phyloP scores from a whole-genome alignment of 2,797 vertebrate genomes.

The Gorsachius magnificus region DNA sequence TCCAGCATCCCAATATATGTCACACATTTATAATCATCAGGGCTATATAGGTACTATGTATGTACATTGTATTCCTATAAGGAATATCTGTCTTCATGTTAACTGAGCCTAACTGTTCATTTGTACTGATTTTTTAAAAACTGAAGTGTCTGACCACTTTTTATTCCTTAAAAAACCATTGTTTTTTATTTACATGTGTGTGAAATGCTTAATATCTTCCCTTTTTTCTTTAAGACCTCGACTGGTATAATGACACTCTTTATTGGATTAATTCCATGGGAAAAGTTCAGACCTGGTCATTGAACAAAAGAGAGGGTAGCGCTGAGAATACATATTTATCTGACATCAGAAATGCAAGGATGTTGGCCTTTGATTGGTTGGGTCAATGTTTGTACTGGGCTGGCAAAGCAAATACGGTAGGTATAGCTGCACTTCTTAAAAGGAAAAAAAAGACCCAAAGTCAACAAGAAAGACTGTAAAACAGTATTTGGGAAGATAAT shows the following conservation, averaged over 20 bases:
- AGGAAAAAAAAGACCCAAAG: not conserved
- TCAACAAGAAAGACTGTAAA: not conserved
- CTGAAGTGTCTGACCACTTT: not conserved
- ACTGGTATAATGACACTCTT: conserved; percentile 79
- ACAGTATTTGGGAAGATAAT: not conserved
- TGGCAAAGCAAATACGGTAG: conserved; percentile 75
- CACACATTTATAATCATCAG: not conserved
- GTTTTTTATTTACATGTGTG: not conserved
- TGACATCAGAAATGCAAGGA: conserved; percentile 63
- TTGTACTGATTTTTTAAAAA: not conserved
- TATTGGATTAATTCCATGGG: conserved; percentile 77
- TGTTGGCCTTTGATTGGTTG: conserved; percentile 79
- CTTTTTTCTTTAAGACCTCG: conserved; percentile 69
- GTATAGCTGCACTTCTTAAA: not conserved
- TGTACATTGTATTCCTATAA: not conserved
- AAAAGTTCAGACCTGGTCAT: conserved; percentile 63
- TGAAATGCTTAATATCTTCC: not conserved
- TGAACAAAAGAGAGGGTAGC: conserved; percentile 3
- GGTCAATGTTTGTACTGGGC: conserved; percentile 78
- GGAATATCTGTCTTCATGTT: not conserved
- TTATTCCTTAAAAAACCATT: not conserved
- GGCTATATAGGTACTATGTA: not conserved
- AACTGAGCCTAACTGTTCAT: not conserved
- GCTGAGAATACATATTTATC: conserved; percentile 23
- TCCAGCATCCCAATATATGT: not conserved